Base-by-base conservation (phyloP, 2,113 vertebrate genomes). In the Illadopsis cleaveri region DNA sequence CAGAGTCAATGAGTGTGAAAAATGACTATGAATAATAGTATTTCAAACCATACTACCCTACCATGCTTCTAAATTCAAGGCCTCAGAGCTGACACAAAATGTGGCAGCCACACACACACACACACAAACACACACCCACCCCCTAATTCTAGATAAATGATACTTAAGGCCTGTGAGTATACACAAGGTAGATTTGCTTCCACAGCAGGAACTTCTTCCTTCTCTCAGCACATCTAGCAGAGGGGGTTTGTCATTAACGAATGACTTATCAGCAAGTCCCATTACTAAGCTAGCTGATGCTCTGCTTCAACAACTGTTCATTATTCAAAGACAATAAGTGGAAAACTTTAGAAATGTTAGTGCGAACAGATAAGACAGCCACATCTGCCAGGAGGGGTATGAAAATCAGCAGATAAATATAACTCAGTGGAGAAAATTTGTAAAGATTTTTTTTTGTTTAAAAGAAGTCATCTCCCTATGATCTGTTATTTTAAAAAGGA, bases 51-150 rank as follows among this genome's bases (percentile, higher is more conserved):
- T 42, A 15, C 11, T 28, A 50, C 31, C 28, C 16, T 37, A 33
- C 21, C 27, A 44, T 48, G 37, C 12, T 84, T 10, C 30, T 85
- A 64, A 75, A 84, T 78, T 94, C 31, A 64, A 72, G 22, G 50
- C 65, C 47, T 28, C 31, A 23, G 21, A 19, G 8, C 30, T 75
- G 47, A 33, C 58, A 33, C 5, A 45, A 57, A 61, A 58, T 40
- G 18, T 7, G 5, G 12, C 0, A 1, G 16, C 9, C 20, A 64
- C 17, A 25, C 12, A 20, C 15, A 12, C 2, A 3, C 27, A 31
- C 20, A 35, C 18, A 24, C 38, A 13, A 12, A 37, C 4, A 22
- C 11, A 38, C 10, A n/a, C 16, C 24, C 14, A 30, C 4, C 2
- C 21, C 4, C 3, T 2, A 82, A 57, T 62, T 65, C 42, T 7